These are phyloP conservation scores for Thera britannica DNA, from an alignment of 2,888 invertebrate genomes.

Conservation along the genomic window DNA sequence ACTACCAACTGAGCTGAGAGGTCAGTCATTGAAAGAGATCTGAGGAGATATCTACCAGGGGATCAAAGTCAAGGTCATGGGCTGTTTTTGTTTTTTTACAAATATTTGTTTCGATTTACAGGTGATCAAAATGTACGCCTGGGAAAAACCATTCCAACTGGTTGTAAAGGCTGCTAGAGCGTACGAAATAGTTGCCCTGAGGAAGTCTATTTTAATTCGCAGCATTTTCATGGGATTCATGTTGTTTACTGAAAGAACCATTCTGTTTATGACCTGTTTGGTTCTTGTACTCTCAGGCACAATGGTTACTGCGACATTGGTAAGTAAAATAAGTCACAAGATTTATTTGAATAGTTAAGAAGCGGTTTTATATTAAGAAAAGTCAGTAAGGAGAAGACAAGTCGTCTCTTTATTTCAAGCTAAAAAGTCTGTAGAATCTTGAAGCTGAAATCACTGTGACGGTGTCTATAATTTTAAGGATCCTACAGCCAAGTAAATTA, in stretches of 20 bases:
- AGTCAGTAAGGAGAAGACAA: too few species aligned
- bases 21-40: too few species aligned
- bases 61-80: too few species aligned
- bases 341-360: not conserved
- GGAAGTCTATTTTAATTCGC: slow-evolving; percentile 85
- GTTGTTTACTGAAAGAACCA: slow-evolving; percentile 89
- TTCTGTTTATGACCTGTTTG: slow-evolving; percentile 87
- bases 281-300: slow-evolving; percentile 65
- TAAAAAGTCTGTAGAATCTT: too few species aligned
- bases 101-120: slow-evolving; percentile 48
- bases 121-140: slow-evolving; percentile 97
- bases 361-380: too few species aligned
- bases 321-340: slow-evolving; percentile 40
- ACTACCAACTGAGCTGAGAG: too few species aligned
- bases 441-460: too few species aligned
- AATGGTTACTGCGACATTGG: slow-evolving; percentile 69
- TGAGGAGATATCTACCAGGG: too few species aligned
- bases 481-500: too few species aligned
- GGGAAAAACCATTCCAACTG: slow-evolving; percentile 93
- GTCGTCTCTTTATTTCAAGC: too few species aligned
- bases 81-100: not conserved
- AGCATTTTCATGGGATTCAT: slow-evolving; percentile 88
- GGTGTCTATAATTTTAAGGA: too few species aligned
- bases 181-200: slow-evolving; percentile 83
- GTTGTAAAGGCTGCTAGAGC: slow-evolving; percentile 86